Percentiles rank a stretch among this genome's conserved stretches.
Evolutionary conservation across 2,888 invertebrate genomes (phyloP).

Genomic region (Hemaris fuciformis): DNA sequence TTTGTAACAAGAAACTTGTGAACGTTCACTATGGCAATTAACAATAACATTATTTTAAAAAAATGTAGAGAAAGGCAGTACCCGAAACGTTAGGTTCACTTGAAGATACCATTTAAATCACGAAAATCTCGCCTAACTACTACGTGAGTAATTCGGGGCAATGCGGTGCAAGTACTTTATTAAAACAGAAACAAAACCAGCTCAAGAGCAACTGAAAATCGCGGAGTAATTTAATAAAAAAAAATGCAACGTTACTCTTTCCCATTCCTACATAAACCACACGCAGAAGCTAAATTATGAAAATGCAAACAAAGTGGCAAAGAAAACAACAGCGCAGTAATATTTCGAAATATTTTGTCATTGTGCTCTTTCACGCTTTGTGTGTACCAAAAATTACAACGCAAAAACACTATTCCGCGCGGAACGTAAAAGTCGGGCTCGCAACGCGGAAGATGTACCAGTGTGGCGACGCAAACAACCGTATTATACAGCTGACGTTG

Average conservation of each 20-base stretch:
- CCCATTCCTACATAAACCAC: conserved; percentile 18
- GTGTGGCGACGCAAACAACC: conserved; percentile 26
- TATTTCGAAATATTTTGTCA: conserved; percentile 3
- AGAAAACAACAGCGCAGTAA: background rate
- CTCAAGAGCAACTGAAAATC: conserved; percentile 46
- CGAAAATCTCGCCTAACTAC: conserved; percentile 26
- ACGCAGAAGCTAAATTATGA: conserved; percentile 27
- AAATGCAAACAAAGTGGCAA: conserved; percentile 21
- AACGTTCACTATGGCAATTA: too few relatives aligned
- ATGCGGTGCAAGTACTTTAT: conserved; percentile 46
- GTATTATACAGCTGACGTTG: conserved; percentile 46
- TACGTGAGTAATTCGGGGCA: conserved; percentile 24
- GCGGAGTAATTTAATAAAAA: conserved; percentile 56
- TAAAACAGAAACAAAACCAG: conserved; percentile 35
- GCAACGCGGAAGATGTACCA: background rate
- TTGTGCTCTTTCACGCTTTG: conserved; percentile 13
- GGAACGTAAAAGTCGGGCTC: background rate
- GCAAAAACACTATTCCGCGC: background rate
- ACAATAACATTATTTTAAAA: too few relatives aligned
- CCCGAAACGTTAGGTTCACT: too few relatives aligned
- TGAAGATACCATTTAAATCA: background rate
- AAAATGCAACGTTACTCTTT: conserved; percentile 39
- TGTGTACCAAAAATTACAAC: conserved; percentile 3
- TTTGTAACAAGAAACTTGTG: too few relatives aligned
- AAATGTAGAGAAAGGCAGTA: too few relatives aligned